Percentiles rank a stretch among this genome's conserved stretches.
These are phyloP conservation scores for Aplysina aerophoba DNA, from an alignment of 37 sponge, comb jelly and placozoan genomes.

Conservation along the genomic window DNA sequence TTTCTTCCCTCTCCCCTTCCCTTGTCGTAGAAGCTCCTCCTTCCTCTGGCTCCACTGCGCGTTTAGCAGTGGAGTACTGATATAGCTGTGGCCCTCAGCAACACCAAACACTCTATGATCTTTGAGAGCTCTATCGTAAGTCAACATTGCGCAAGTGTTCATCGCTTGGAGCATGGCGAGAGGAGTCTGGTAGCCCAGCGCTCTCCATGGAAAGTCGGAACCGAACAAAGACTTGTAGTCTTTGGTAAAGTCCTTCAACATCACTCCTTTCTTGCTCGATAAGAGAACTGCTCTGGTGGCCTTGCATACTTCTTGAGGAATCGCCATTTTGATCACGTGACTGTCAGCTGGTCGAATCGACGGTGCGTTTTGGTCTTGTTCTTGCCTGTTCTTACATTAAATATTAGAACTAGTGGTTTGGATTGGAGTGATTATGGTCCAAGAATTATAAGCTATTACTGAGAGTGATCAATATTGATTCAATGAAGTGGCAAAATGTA, in stretches of 20 bases:
- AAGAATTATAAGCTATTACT: no score
- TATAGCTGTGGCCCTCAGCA: neutral
- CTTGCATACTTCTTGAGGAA: conserved; percentile 22
- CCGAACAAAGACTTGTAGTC: conserved; percentile 52
- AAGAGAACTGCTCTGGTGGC: conserved; percentile 47
- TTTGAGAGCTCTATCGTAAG: neutral
- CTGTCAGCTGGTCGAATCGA: neutral
- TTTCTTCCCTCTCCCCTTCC: neutral
- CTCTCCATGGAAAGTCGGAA: conserved; percentile 54
- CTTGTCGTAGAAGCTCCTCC: neutral
- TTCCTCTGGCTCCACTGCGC: conserved; percentile 12
- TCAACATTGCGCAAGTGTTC: conserved; percentile 10
- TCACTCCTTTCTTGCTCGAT: conserved; percentile 54
- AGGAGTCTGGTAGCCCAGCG: conserved; percentile 26
- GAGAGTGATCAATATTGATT: no score
- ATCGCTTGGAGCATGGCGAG: conserved; percentile 41
- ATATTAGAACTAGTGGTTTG: no score
- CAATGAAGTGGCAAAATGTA: no score
- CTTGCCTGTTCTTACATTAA: no score
- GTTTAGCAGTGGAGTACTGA: conserved; percentile 13
- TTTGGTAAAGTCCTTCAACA: conserved; percentile 33
- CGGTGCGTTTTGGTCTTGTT: no score
- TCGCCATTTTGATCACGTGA: conserved; percentile 30
- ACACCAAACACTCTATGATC: conserved; percentile 6
- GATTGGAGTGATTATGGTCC: no score